Percentiles rank a stretch among this genome's conserved stretches.
phyloP scores from a whole-genome alignment of 2,113 vertebrate genomes.

The Galbula dea region DNA sequence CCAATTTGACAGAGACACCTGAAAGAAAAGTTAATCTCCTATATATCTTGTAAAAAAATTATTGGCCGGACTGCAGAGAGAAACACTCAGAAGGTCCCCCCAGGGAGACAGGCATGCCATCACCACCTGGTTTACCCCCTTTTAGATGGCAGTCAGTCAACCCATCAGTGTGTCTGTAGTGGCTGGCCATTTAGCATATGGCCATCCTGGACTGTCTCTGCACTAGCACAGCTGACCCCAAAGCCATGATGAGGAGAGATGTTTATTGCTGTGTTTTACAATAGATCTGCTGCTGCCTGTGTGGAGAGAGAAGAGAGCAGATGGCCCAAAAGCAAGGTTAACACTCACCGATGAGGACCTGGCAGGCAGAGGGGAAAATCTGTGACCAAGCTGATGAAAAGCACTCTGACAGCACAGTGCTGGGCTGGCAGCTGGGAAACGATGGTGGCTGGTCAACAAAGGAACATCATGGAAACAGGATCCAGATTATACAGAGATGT shows the following conservation, averaged over 20 bases:
- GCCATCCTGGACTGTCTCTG: not conserved
- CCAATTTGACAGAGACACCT: not conserved
- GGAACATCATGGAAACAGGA: not conserved
- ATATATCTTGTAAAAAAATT: not conserved
- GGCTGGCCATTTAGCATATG: too few relatives aligned
- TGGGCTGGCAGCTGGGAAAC: not conserved
- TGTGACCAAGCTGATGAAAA: not conserved
- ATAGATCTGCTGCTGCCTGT: not conserved
- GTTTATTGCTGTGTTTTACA: not conserved
- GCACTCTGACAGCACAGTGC: not conserved
- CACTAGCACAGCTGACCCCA: not conserved
- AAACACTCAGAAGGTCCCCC: not conserved
- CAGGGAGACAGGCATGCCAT: not conserved
- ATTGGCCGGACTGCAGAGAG: not conserved
- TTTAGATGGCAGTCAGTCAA: not conserved
- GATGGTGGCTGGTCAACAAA: not conserved
- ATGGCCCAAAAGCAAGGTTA: not conserved
- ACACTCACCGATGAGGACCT: not conserved
- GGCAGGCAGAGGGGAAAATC: not conserved
- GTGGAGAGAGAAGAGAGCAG: rapidly evolving
- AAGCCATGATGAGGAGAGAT: not conserved
- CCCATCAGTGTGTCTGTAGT: not conserved
- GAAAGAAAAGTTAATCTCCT: not conserved
- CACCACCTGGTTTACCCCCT: not conserved
- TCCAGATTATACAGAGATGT: not conserved